Conservation (phyloP, 2,888 invertebrate genomes). For the Scaptomyza parva region DNA sequence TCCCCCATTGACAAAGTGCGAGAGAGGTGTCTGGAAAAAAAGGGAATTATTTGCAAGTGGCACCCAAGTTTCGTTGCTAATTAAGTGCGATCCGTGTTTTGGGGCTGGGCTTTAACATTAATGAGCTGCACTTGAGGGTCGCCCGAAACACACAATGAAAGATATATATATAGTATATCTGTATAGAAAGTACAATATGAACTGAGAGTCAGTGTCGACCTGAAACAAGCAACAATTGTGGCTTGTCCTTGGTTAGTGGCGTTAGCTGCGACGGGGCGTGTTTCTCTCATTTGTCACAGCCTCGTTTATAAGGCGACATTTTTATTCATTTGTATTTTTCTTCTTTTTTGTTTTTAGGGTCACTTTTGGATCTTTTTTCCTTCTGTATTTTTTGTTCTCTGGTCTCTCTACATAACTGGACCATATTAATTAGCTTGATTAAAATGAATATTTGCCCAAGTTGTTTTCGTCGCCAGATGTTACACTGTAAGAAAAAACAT, state of each 20-base stretch:
- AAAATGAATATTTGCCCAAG: constrained; percentile 74
- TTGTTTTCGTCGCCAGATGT: constrained; percentile 52
- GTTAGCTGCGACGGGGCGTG: constrained; percentile 14
- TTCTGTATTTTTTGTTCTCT: background rate
- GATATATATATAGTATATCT: background rate
- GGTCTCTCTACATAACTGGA: constrained; percentile 52
- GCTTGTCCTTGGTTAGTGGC: background rate
- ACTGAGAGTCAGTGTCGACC: background rate
- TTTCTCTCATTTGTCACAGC: constrained; percentile 54
- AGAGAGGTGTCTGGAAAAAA: constrained; percentile 15
- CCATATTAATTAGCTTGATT: constrained; percentile 80
- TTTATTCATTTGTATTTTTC: constrained; percentile 39
- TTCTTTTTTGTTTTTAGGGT: background rate
- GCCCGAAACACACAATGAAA: constrained; percentile 18
- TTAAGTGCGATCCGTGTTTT: constrained; percentile 57
- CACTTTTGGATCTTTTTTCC: too few species aligned
- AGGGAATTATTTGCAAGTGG: constrained; percentile 17
- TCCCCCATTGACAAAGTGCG: too few species aligned
- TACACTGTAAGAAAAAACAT: constrained; percentile 1
- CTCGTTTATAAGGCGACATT: constrained; percentile 29
- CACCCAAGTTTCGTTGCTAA: constrained; percentile 52
- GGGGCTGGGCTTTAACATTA: constrained; percentile 47
- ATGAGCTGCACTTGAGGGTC: constrained; percentile 44
- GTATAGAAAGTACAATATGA: background rate
- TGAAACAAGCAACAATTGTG: constrained; percentile 17